Conservation (phyloP, 37 sponge, comb jelly and placozoan species). For the Spongilla lacustris region DNA sequence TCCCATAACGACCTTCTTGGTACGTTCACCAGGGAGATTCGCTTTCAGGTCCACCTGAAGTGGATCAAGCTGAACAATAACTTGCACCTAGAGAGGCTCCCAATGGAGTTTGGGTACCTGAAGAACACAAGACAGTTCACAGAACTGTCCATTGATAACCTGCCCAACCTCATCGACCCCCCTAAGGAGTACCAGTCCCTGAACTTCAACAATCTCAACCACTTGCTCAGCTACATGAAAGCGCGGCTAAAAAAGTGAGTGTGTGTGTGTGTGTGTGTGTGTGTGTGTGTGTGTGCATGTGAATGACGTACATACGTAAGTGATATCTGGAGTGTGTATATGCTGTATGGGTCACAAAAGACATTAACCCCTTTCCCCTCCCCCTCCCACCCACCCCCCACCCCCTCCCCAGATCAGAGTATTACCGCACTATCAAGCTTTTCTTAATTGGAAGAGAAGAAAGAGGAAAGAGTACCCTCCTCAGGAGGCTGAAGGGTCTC, state of each 20-base stretch:
- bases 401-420: slow-evolving; percentile 48
- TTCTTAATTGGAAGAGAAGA: slow-evolving; percentile 85
- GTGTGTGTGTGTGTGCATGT: slow-evolving; percentile 22
- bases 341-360: neutral
- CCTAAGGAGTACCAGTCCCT: slow-evolving; percentile 60
- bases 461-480: slow-evolving; percentile 93
- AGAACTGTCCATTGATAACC: slow-evolving; percentile 28
- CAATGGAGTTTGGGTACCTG: slow-evolving; percentile 75
- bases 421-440: slow-evolving; percentile 86
- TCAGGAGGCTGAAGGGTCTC: slow-evolving; percentile 66
- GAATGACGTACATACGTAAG: no score
- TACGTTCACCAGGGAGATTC: slow-evolving; percentile 66
- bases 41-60: slow-evolving; percentile 64
- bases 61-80: slow-evolving; percentile 55
- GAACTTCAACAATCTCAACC: slow-evolving; percentile 13
- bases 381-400: neutral
- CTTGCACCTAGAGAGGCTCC: slow-evolving; percentile 47
- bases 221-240: slow-evolving; percentile 77
- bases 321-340: no score
- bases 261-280: neutral
- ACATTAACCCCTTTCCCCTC: neutral
- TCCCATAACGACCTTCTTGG: slow-evolving; percentile 59
- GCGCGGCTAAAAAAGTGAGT: slow-evolving; percentile 83
- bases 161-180: slow-evolving; percentile 63
- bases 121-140: slow-evolving; percentile 49